Evolutionary conservation across 2,797 vertebrate species (phyloP).

Genomic region (Zonotrichia albicollis): DNA sequence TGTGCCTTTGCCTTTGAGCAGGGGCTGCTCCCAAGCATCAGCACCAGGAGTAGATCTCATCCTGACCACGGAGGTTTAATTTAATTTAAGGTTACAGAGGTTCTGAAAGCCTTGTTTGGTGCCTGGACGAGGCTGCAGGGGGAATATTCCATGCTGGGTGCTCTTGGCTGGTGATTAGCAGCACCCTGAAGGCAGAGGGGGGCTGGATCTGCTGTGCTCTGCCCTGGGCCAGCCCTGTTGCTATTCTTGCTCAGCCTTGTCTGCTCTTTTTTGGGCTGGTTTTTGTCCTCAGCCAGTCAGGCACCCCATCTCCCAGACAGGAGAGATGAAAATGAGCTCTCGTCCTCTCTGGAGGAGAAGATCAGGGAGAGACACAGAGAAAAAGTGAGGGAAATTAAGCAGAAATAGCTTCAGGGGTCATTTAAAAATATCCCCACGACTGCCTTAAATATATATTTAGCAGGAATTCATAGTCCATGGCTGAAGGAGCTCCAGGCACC

Average conservation of each 20-base stretch:
- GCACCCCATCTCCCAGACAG: neutral
- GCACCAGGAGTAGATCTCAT: neutral
- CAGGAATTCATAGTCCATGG: conserved; percentile 26
- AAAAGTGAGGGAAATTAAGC: conserved; percentile 56
- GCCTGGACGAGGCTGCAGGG: neutral
- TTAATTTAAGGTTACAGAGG: neutral
- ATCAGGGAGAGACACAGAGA: neutral
- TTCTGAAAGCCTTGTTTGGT: neutral
- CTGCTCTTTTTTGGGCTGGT: conserved; percentile 24
- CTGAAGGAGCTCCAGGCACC: conserved; percentile 48
- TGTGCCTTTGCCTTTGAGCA: neutral
- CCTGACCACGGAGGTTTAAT: fast-evolving
- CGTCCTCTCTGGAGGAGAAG: neutral
- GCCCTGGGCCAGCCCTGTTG: neutral
- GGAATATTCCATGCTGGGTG: neutral
- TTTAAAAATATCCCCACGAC: conserved; percentile 62
- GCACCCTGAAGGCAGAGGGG: neutral
- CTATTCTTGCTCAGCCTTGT: neutral
- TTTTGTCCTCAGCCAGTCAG: conserved; percentile 12
- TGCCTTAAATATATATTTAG: conserved; percentile 51
- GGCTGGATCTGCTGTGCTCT: fast-evolving
- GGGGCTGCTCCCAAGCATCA: neutral
- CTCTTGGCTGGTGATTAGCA: neutral
- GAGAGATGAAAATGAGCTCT: conserved; percentile 44
- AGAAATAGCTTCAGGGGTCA: conserved; percentile 67